A percentile compares a stretch with the other conserved stretches of the same genome.
Conservation (phyloP, 2,888 invertebrate genomes). For the Siphonodentalium dalli region DNA sequence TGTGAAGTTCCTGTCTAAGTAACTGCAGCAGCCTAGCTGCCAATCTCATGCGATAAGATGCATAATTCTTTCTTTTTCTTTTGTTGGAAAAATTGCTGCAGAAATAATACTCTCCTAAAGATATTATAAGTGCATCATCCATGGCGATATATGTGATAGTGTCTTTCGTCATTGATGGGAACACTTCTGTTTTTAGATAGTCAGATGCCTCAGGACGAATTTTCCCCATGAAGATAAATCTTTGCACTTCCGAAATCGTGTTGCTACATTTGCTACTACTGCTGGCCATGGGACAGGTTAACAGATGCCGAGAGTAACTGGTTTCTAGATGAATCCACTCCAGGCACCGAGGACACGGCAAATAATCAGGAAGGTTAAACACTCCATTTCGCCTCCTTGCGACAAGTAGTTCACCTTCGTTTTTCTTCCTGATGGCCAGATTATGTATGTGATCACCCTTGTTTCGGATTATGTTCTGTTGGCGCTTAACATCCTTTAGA, state of each 20-base stretch:
- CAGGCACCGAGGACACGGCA: too few relatives aligned
- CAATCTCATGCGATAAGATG: conserved; percentile 3
- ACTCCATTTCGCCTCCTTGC: too few relatives aligned
- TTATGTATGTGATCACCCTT: too few relatives aligned
- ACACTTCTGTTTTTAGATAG: conserved; percentile 13
- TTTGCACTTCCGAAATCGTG: not conserved
- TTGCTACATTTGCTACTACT: not conserved
- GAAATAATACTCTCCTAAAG: conserved; percentile 10
- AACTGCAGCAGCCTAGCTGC: conserved; percentile 3
- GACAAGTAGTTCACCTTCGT: too few relatives aligned
- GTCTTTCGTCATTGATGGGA: conserved; percentile 13
- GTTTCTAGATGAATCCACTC: conserved; percentile 6
- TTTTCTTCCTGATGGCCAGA: too few relatives aligned
- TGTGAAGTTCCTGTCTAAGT: conserved; percentile 2
- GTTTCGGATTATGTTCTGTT: too few relatives aligned
- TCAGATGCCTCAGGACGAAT: not conserved
- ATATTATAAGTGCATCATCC: conserved; percentile 4
- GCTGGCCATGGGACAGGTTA: conserved; percentile 6
- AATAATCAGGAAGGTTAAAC: too few relatives aligned
- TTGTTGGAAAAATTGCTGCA: not conserved
- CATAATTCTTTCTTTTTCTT: conserved; percentile 7
- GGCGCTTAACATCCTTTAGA: too few relatives aligned
- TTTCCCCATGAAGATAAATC: not conserved
- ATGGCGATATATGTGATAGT: not conserved
- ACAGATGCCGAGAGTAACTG: conserved; percentile 6